Conservation (phyloP, 1,140 invertebrate species). For the Fopius arisanus region DNA sequence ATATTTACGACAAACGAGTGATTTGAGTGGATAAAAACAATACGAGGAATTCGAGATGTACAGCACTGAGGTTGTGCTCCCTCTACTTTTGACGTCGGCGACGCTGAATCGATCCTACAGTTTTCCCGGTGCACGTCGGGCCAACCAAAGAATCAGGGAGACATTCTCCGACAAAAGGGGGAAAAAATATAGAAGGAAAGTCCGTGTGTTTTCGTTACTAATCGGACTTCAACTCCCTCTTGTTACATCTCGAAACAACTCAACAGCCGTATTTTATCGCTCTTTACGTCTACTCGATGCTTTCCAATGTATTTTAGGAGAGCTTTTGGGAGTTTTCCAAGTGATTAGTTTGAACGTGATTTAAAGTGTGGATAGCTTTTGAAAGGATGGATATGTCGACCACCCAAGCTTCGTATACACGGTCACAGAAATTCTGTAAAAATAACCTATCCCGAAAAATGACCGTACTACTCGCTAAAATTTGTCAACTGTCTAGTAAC, state of each 20-base stretch:
- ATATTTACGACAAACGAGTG: not conserved
- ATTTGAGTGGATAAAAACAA: slow-evolving; percentile 11
- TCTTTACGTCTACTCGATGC: slow-evolving; percentile 4
- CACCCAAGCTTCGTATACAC: not conserved
- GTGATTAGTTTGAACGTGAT: not conserved
- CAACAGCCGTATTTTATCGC: slow-evolving; percentile 30
- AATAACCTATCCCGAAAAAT: no score
- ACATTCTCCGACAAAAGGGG: not conserved
- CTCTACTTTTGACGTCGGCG: not conserved
- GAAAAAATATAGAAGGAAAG: slow-evolving; percentile 15
- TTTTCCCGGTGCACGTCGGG: not conserved
- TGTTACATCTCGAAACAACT: slow-evolving; percentile 29
- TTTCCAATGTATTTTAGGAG: not conserved
- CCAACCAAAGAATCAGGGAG: not conserved
- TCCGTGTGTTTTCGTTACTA: slow-evolving; percentile 32
- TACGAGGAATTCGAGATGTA: not conserved
- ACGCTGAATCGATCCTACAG: slow-evolving; percentile 14
- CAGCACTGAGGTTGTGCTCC: not conserved
- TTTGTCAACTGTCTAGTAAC: no score
- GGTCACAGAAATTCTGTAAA: no score
- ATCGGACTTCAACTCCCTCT: slow-evolving; percentile 22
- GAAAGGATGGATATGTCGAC: not conserved
- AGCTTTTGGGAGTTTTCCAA: not conserved
- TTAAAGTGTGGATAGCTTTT: not conserved
- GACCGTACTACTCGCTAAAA: no score